phyloP scores from a whole-genome alignment of 2,888 invertebrate genomes.

The Tiliacea aurago region DNA sequence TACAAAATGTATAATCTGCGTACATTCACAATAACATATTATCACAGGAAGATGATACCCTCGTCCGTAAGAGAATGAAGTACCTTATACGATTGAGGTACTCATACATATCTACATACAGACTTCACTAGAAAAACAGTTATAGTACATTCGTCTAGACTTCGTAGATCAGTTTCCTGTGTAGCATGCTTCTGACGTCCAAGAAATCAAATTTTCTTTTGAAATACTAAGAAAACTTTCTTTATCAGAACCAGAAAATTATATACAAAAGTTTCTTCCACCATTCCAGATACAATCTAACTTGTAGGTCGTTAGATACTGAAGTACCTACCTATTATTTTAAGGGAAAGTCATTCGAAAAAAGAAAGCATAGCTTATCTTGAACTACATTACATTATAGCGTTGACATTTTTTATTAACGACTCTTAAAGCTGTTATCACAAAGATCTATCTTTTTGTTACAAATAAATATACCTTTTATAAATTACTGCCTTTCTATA shows the following conservation, averaged over 20 bases:
- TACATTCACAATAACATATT: too few relatives aligned
- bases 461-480: conserved; percentile 47
- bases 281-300: neutral
- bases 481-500: conserved; percentile 67
- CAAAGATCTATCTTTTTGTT: conserved; percentile 50
- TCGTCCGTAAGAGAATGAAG: too few relatives aligned
- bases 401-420: conserved; percentile 47
- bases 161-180: neutral
- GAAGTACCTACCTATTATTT: neutral
- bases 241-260: too few relatives aligned
- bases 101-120: too few relatives aligned
- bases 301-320: too few relatives aligned
- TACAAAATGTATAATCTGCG: too few relatives aligned
- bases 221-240: too few relatives aligned
- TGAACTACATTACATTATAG: conserved; percentile 20
- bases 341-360: conserved; percentile 24
- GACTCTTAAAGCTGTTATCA: conserved; percentile 34
- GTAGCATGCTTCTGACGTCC: neutral
- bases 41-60: too few relatives aligned
- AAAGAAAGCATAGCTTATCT: conserved; percentile 5
- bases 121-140: too few relatives aligned
- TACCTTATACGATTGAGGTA: too few relatives aligned
- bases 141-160: too few relatives aligned
- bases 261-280: neutral
- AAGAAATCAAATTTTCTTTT: neutral